Base-by-base conservation (phyloP, 2,113 vertebrate genomes). In the Motacilla tschutschensis region DNA sequence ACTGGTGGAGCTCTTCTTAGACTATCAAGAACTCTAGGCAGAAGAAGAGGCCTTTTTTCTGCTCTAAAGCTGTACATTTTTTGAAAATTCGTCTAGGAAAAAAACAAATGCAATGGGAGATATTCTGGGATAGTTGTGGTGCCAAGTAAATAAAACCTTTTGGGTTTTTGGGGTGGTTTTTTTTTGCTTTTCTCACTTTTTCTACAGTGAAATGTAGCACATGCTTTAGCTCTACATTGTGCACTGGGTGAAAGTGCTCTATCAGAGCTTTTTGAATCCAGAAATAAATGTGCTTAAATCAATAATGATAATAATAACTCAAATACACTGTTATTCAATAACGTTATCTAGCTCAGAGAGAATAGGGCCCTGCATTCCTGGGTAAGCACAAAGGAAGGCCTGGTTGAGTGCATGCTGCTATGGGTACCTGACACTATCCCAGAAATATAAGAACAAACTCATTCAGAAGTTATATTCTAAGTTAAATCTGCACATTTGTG, bases 281-380 rank as follows among this genome's bases (percentile, higher is more conserved):
- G 81, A 92, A 91, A 87, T 75, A 77, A 85, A 88, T 47, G 22
- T 70, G 51, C 13, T 82, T 59, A 70, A 83, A 88, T 79, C 78
- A 65, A 71, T 82, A 71, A 86, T 18, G 36, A 63, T 76, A 62
- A 73, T 78, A 81, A 81, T 62, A 79, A 75, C 18, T 88, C n/a
- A 84, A 55, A 57, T 26, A 13, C 25, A 65, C 29, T 53, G 26
- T 72, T 83, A 54, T 51, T 79, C 60, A 63, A 5, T 79, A 84
- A 47, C 22, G 35, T 28, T 89, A 33, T 64, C 57, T 57, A 35
- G 8, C 29, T 88, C 36, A 35, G 40, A 64, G 77, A 79, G 57
- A 46, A 33, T 13, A 73, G 64, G 24, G n/a, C 44, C n/a, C 12
- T 17, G 2, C 6, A 28, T 79, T 77, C 72, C 53, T 2, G 1